Evolutionary conservation across 2,888 invertebrate species (phyloP), one percentile per base, ranked within the genome.

Genomic region (Mesoligia furuncula): DNA sequence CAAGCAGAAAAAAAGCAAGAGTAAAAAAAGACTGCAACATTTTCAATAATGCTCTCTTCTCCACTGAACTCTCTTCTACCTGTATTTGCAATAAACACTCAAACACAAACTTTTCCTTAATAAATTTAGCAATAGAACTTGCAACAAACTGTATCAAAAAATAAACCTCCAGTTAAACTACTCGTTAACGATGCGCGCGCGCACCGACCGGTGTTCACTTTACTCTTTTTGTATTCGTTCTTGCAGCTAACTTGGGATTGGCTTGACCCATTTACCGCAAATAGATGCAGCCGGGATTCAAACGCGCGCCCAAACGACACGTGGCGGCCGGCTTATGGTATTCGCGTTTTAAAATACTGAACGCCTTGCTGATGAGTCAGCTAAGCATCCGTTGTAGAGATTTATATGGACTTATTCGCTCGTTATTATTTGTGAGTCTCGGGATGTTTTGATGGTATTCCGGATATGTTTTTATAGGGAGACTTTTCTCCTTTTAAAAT

Each of bases 221-320:
- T 95, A 95, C 96, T 96, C 96, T 96, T 96, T 96, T 96, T 96
- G 96, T 96, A 95, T 96, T 96, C 93, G 95, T 96, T 96, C 94
- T 95, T 96, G 95, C 95, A 94, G 92, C 96, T 96, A 96, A 96
- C 89, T 96, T 95, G 95, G 95, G 95, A 94, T 90, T 94, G 94
- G 93, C 90, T 93, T 96, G 96, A 96, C 96, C 96, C 88, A 96
- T 95, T 96, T 96, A 94, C 95, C 93, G 93, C 93, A 95, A 96
- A 96, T 96, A 96, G 96, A 93, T 91, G 91, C 94, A 92, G 94
- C 95, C 92, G 92, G 93, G 93, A 93, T 89, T 92, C 93, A 91
- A 91, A 92, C 90, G 92, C 88, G 89, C 88, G 85, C 85, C 88
- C 83, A 82, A 85, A 85, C 90, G 91, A 91, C 95, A 94, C 95